phyloP scores from a whole-genome alignment of 2,888 invertebrate species.

The Phrixothrix hirtus region DNA sequence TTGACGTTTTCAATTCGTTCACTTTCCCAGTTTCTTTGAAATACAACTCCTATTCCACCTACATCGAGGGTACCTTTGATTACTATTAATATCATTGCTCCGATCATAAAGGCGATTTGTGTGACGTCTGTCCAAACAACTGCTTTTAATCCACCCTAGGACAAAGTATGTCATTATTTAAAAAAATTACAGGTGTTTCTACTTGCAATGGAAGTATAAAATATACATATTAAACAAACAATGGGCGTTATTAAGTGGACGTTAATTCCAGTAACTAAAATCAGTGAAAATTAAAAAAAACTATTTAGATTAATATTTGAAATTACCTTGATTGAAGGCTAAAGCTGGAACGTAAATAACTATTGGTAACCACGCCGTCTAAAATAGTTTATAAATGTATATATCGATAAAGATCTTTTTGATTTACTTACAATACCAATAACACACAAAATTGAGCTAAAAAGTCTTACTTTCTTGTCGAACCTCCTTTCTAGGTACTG shows the following conservation, averaged over 20 bases:
- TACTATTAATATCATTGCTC: constrained; percentile 71
- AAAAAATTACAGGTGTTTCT: too few species aligned
- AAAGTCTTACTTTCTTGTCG: constrained; percentile 68
- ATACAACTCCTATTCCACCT: constrained; percentile 68
- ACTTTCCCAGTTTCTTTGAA: constrained; percentile 68
- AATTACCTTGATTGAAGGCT: constrained; percentile 82
- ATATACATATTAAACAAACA: constrained; percentile 81
- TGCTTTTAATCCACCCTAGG: constrained; percentile 78
- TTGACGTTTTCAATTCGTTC: constrained; percentile 71
- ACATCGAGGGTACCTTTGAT: constrained; percentile 74
- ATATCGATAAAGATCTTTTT: too few species aligned
- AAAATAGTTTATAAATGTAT: too few species aligned
- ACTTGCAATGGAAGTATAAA: constrained; percentile 72
- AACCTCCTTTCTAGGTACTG: constrained; percentile 75
- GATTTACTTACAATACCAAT: constrained; percentile 68
- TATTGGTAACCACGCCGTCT: constrained; percentile 78
- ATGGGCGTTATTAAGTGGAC: constrained; percentile 80
- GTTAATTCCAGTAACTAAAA: constrained; percentile 80
- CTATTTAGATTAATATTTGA: too few species aligned
- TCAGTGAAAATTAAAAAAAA: too few species aligned
- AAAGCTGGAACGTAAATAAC: constrained; percentile 78
- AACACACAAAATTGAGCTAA: constrained; percentile 71
- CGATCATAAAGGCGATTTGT: constrained; percentile 76
- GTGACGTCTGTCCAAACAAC: constrained; percentile 84
- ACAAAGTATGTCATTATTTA: too few species aligned